phyloP scores from a whole-genome alignment of 2,888 invertebrate genomes.

The Liposcelis brunnea region DNA sequence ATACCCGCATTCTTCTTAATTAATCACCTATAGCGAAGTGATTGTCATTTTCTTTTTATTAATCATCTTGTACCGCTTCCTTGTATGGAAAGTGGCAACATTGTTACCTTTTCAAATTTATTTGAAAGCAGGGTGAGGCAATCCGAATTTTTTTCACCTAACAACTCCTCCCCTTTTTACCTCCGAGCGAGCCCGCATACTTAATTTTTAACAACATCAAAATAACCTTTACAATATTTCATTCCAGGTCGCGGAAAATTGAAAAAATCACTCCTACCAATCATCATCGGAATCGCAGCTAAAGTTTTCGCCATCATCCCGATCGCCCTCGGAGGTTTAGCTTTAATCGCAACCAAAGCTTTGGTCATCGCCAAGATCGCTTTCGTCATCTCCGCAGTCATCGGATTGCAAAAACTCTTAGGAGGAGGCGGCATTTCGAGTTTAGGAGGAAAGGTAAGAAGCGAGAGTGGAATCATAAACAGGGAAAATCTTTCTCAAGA shows the following conservation, averaged over 20 bases:
- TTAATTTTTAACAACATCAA: no score
- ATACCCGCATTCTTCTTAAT: no score
- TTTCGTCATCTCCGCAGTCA: slow-evolving; percentile 48
- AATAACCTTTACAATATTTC: no score
- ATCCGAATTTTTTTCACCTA: no score
- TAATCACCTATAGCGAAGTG: no score
- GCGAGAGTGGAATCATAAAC: slow-evolving; percentile 15
- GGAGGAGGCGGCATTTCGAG: slow-evolving; percentile 29
- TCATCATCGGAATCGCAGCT: slow-evolving; percentile 49
- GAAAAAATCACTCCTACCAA: slow-evolving; percentile 52
- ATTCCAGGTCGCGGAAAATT: slow-evolving; percentile 52
- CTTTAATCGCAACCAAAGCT: slow-evolving; percentile 57
- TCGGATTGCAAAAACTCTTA: slow-evolving; percentile 50
- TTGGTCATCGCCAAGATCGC: slow-evolving; percentile 62
- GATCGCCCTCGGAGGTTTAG: slow-evolving; percentile 50
- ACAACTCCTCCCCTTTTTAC: no score
- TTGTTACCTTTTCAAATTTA: no score
- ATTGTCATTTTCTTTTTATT: no score
- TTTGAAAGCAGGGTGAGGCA: no score
- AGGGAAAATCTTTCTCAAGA: slow-evolving; percentile 16
- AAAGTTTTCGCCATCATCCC: slow-evolving; percentile 55
- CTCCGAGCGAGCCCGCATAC: no score
- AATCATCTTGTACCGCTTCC: no score
- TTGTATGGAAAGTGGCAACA: no score
- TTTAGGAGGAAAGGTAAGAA: background rate